Percentiles rank a stretch among this genome's conserved stretches.
These are phyloP conservation scores for Psammodynastes pulverulentus DNA, from an alignment of 2,113 vertebrate species.

Conservation along the genomic window DNA sequence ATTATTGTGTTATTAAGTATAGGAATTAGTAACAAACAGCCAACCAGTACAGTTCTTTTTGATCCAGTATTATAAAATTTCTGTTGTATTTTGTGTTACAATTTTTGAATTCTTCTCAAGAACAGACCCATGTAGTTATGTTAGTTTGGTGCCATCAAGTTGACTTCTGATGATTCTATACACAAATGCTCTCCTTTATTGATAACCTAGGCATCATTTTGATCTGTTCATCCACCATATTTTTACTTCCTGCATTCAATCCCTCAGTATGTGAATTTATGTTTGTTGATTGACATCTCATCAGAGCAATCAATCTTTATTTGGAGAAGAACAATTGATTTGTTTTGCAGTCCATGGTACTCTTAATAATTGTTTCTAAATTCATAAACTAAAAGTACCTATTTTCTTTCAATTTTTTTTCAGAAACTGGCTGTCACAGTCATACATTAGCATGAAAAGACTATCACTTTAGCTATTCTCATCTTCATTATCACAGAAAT, in stretches of 20 bases:
- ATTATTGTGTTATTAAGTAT: not conserved
- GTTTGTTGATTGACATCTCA: not conserved
- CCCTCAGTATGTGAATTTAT: not conserved
- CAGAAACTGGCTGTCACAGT: not conserved
- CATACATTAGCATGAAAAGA: not conserved
- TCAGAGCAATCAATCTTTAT: not conserved
- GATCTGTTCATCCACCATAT: not conserved
- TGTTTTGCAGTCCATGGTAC: not conserved
- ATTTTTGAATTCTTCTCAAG: not conserved
- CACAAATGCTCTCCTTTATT: not conserved
- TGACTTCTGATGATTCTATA: not conserved
- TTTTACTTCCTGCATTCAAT: not conserved
- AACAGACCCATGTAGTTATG: not conserved
- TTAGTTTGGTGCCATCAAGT: not conserved
- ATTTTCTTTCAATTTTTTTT: not conserved
- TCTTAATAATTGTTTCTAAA: not conserved
- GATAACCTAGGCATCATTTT: not conserved
- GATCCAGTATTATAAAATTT: not conserved
- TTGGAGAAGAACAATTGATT: not conserved
- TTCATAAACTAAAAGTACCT: not conserved
- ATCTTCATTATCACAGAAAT: not conserved
- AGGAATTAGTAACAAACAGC: not conserved
- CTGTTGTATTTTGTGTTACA: not conserved
- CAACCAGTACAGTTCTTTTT: not conserved
- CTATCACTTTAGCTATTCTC: not conserved